Evolutionary conservation across 2,797 vertebrate genomes (phyloP).

Genomic region (Pangasius macronema): DNA sequence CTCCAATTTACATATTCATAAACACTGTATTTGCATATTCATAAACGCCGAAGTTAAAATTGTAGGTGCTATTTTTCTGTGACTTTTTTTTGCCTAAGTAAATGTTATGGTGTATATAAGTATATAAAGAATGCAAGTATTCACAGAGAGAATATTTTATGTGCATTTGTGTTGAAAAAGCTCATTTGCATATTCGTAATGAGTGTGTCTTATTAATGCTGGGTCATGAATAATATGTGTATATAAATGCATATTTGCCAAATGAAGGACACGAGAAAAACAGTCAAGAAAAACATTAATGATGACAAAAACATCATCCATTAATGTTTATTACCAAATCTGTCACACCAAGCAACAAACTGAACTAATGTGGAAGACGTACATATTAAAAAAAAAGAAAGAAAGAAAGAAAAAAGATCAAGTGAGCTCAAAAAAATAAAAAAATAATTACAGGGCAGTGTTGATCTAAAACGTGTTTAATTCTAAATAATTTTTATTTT

Average conservation of each 20-base stretch:
- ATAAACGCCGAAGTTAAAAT: not conserved
- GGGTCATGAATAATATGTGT: not conserved
- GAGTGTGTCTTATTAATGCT: not conserved
- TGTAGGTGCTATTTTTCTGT: not conserved
- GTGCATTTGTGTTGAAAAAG: not conserved
- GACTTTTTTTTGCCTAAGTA: not conserved
- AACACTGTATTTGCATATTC: not conserved
- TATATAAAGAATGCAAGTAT: not conserved
- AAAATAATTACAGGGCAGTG: constrained; percentile 11
- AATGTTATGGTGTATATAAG: not conserved
- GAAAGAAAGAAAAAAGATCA: not conserved
- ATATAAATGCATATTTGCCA: not conserved
- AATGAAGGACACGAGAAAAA: not conserved
- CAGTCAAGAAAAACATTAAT: constrained; percentile 15
- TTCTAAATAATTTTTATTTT: not conserved
- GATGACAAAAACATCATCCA: constrained; percentile 14
- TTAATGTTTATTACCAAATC: constrained; percentile 41
- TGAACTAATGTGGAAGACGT: constrained; percentile 40
- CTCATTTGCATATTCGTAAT: not conserved
- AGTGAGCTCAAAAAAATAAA: not conserved
- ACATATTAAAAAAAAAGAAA: constrained; percentile 18
- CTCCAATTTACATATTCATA: not conserved
- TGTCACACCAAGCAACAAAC: constrained; percentile 17
- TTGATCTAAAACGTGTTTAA: constrained; percentile 7
- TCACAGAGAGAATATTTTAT: not conserved